Evolutionary conservation across 2,797 vertebrate genomes (phyloP).

Genomic region (Rhincodon typus): DNA sequence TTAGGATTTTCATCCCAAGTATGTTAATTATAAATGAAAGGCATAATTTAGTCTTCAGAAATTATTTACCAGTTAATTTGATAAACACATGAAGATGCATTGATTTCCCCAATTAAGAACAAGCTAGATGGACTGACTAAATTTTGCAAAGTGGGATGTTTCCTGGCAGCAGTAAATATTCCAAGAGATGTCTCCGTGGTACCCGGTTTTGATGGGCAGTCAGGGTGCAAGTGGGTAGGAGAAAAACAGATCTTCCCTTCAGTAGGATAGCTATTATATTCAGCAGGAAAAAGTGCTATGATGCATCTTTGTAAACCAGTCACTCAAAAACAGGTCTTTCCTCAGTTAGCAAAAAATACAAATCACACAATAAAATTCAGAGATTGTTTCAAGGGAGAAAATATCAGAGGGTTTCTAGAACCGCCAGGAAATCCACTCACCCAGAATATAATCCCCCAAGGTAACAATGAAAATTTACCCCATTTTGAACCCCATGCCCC

Average conservation of each 20-base stretch:
- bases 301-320: background rate
- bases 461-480: background rate
- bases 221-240: background rate
- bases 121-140: background rate
- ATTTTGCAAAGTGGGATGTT: background rate
- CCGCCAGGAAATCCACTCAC: background rate
- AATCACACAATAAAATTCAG: background rate
- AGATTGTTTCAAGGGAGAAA: background rate
- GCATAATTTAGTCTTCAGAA: background rate
- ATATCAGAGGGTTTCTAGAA: background rate
- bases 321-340: background rate
- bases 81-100: constrained; percentile 7
- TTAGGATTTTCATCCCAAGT: background rate
- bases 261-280: background rate
- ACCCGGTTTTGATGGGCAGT: background rate
- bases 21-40: background rate
- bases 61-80: constrained; percentile 14
- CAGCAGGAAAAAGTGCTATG: background rate
- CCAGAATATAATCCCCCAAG: background rate
- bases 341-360: background rate
- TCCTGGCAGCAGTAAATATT: background rate
- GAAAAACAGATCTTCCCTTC: background rate
- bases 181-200: background rate
- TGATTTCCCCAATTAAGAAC: constrained; percentile 2
- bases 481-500: background rate